These are phyloP conservation scores for Meghimatium bilineatum DNA, from an alignment of 2,888 invertebrate genomes.

Conservation along the genomic window DNA sequence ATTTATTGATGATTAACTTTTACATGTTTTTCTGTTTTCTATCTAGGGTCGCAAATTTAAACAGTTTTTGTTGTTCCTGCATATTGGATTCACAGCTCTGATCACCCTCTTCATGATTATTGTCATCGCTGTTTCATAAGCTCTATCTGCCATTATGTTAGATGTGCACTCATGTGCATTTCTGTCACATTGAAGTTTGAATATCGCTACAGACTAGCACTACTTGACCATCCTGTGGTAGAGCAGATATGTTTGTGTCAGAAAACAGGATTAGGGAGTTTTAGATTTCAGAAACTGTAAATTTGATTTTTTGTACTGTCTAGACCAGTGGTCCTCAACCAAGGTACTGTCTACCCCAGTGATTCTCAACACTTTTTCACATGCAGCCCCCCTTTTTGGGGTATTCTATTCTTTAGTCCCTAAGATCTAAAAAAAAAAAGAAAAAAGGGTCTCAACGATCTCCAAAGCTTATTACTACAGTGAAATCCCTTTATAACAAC, in stretches of 20 bases:
- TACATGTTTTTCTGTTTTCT: conserved; percentile 18
- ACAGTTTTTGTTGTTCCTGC: conserved; percentile 67
- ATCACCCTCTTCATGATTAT: conserved; percentile 69
- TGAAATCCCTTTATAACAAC: too few species aligned
- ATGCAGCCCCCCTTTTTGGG: too few species aligned
- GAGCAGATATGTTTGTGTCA: neutral
- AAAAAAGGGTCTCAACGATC: too few species aligned
- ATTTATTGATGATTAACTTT: neutral
- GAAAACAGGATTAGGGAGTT: neutral
- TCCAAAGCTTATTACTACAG: too few species aligned
- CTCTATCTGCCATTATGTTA: neutral
- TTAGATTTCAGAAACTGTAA: neutral
- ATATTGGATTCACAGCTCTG: conserved; percentile 68
- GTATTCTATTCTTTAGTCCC: too few species aligned
- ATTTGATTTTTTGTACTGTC: neutral
- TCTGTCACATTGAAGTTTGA: neutral
- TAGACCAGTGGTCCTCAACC: neutral
- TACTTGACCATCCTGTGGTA: neutral
- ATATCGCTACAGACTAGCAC: neutral
- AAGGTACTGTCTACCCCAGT: too few species aligned
- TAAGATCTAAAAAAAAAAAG: too few species aligned
- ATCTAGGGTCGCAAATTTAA: conserved; percentile 71
- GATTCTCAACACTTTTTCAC: too few species aligned
- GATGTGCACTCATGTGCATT: neutral
- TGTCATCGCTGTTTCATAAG: conserved; percentile 64